Evolutionary conservation across 1,140 invertebrate species (phyloP).

Genomic region (Atta colombica): DNA sequence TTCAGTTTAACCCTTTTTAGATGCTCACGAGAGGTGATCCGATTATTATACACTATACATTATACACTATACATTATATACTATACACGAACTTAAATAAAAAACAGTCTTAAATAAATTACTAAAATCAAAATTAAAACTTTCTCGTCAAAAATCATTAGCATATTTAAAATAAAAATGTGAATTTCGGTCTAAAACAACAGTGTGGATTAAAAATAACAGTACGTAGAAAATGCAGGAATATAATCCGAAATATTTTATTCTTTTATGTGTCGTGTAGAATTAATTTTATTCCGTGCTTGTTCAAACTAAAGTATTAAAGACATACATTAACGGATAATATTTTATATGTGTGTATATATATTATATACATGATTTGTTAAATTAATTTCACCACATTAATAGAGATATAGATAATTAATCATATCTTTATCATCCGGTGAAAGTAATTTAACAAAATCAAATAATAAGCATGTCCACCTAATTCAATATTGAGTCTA

Average conservation of each 20-base stretch:
- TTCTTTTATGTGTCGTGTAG: neutral
- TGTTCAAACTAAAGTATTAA: neutral
- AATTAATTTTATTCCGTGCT: neutral
- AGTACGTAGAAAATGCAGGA: neutral
- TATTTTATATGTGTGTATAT: neutral
- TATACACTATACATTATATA: too few relatives aligned
- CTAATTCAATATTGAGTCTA: slow-evolving; percentile 44
- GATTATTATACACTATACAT: too few relatives aligned
- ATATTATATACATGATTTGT: neutral
- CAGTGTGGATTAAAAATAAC: neutral
- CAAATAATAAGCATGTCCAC: slow-evolving; percentile 22
- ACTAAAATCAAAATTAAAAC: neutral
- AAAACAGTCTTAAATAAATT: neutral
- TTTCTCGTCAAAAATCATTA: neutral
- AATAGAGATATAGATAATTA: neutral
- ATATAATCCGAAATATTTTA: neutral
- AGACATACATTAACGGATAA: neutral
- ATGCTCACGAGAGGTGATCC: too few relatives aligned
- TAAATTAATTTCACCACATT: neutral
- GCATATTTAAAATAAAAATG: neutral
- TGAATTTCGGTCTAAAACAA: neutral
- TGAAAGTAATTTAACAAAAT: slow-evolving; percentile 34
- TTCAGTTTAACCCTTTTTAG: too few relatives aligned
- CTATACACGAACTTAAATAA: neutral
- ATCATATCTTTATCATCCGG: neutral